Percentiles rank a stretch among this genome's conserved stretches.
phyloP scores from a whole-genome alignment of 2,888 invertebrate species.

The Oxycera nigricornis region DNA sequence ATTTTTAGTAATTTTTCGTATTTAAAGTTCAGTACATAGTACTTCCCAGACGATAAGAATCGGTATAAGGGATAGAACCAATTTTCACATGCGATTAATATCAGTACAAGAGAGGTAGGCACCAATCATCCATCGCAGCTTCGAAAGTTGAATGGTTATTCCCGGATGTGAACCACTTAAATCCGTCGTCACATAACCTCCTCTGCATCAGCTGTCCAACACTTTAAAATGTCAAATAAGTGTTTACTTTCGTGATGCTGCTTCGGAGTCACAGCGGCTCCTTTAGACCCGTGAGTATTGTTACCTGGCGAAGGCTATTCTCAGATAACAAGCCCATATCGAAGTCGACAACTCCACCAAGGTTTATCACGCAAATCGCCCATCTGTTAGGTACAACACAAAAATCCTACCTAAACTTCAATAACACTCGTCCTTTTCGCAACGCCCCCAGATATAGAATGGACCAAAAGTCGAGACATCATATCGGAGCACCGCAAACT shows the following conservation, averaged over 20 bases:
- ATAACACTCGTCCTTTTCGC: too few species aligned
- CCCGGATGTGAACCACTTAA: too few species aligned
- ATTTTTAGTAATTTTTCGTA: too few species aligned
- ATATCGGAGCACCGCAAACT: slow-evolving; percentile 56
- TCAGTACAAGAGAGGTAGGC: too few species aligned
- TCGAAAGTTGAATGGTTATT: too few species aligned
- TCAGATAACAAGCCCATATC: not conserved
- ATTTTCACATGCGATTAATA: too few species aligned
- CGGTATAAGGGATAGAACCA: too few species aligned
- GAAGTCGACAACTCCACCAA: not conserved
- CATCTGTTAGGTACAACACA: slow-evolving; percentile 8
- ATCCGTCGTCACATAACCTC: too few species aligned
- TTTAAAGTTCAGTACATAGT: too few species aligned
- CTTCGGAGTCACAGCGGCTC: not conserved
- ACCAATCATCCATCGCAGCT: too few species aligned
- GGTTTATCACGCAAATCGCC: not conserved
- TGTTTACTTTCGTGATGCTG: not conserved
- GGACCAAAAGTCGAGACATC: slow-evolving; percentile 38
- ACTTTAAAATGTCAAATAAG: not conserved
- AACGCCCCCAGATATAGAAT: not conserved
- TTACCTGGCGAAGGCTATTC: not conserved
- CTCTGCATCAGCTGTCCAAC: too few species aligned
- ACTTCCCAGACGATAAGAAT: too few species aligned
- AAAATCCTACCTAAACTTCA: not conserved
- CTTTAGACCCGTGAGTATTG: not conserved